Evolutionary conservation across 2,888 invertebrate genomes (phyloP).

Genomic region (Galerucella nymphaeae): DNA sequence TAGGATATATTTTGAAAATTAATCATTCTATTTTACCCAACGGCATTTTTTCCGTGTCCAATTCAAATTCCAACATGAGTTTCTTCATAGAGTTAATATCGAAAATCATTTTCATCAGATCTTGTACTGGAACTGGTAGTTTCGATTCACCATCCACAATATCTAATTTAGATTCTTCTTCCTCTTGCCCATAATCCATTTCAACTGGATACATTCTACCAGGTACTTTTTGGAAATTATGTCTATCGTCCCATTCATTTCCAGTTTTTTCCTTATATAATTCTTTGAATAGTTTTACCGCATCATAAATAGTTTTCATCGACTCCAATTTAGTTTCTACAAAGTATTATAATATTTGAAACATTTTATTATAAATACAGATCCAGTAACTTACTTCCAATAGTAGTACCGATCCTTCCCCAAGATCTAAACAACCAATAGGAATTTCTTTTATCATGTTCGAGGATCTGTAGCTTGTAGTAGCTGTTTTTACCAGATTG

Average conservation of each 20-base stretch:
- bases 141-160: constrained; percentile 71
- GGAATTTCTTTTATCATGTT: constrained; percentile 74
- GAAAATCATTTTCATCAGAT: constrained; percentile 87
- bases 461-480: constrained; percentile 92
- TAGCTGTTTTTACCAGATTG: constrained; percentile 90
- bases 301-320: constrained; percentile 65
- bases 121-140: constrained; percentile 81
- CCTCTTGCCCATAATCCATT: constrained; percentile 77
- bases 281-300: constrained; percentile 72
- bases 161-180: constrained; percentile 64
- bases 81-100: constrained; percentile 92
- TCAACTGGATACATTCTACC: constrained; percentile 87
- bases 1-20: too few species aligned
- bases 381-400: constrained; percentile 72
- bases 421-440: constrained; percentile 77
- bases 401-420: constrained; percentile 96
- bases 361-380: too few species aligned
- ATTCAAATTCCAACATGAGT: constrained; percentile 92
- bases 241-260: constrained; percentile 78
- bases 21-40: constrained; percentile 70
- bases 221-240: constrained; percentile 73
- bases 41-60: constrained; percentile 98
- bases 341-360: neutral
- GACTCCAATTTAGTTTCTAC: constrained; percentile 50
- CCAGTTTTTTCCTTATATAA: constrained; percentile 80